Percentiles rank a stretch among this genome's conserved stretches.
Evolutionary conservation across 2,113 vertebrate genomes (phyloP).

Genomic region (Strix aluco): DNA sequence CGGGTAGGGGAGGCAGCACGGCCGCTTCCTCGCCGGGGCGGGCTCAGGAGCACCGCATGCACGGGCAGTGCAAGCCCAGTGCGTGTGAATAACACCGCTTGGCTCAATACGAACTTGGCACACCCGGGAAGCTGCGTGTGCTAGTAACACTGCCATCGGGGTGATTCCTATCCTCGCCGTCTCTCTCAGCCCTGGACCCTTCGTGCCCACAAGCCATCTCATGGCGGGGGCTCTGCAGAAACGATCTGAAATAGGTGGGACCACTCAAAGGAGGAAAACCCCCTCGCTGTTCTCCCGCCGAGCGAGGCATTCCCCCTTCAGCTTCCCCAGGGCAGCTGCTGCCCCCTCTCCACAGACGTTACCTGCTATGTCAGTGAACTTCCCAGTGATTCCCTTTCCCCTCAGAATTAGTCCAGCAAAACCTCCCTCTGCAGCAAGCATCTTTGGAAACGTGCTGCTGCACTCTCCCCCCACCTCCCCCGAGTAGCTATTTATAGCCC

Average conservation of each 20-base stretch:
- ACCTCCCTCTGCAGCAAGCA: constrained; percentile 37
- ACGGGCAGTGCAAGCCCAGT: background rate
- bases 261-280: background rate
- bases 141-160: background rate
- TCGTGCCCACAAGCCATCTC: background rate
- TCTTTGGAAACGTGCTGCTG: constrained; percentile 50
- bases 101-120: background rate
- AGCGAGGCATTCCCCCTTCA: background rate
- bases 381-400: background rate
- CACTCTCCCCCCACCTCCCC: background rate
- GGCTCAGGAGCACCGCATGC: background rate
- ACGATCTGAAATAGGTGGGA: background rate
- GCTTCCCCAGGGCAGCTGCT: background rate
- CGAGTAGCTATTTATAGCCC: constrained; percentile 61
- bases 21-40: background rate
- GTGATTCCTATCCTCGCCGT: background rate
- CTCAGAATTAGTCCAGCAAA: background rate
- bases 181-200: background rate
- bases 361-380: background rate
- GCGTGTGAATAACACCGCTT: no score
- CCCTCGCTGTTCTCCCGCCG: background rate
- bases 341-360: background rate
- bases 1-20: no score
- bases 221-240: background rate
- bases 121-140: background rate